Base-by-base conservation (phyloP, 2,113 vertebrate genomes). In the Antechinus stuartii region DNA sequence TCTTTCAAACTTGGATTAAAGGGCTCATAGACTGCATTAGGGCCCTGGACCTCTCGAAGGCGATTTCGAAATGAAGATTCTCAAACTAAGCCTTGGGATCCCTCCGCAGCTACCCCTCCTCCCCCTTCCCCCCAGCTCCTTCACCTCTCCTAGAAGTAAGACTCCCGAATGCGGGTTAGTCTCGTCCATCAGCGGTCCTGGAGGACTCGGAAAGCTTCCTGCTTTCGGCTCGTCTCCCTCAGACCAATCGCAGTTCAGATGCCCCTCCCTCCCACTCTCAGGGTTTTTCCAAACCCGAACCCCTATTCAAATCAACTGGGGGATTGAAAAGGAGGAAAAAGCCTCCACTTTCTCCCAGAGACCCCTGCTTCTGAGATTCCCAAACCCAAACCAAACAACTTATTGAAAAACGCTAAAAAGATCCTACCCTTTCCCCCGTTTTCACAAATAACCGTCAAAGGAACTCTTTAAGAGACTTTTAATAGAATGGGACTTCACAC, bases 1-100 rank as follows among this genome's bases (percentile, higher is more conserved):
- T 89, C 54, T 93, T 76, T 91, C 56, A 91, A 93, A 97, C 91
- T 96, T 97, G 90, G 50, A 89, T 95, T 90, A 92, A 16, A 84
- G 49, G 42, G 68, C 92, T 68, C 68, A 7, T 22, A 84, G 14
- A 42, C n/a, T 22, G 26, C 35, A 0, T 16, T 19, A 42, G 35
- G 68, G 68, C 35, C 30, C 68, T 22, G 68, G 68, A 84, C 7
- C 16, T 42, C 35, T n/a, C 7, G 35, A 7, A 42, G 16, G 22
- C 0, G 68, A 42, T 42, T 84, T n/a, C 4, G 16, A 16, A 22
- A 1, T 19, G 11, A 14, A 76, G 35, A n/a, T n/a, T 3, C 14
- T 9, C 26, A 47, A n/a, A n/a, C 46, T 53, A 22, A 4, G 14
- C 61, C 68, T 16, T n/a, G 35, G 14, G 16, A 35, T 84, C n/a